Base-by-base conservation (phyloP, 2,797 vertebrate species). In the Anguilla marmorata region DNA sequence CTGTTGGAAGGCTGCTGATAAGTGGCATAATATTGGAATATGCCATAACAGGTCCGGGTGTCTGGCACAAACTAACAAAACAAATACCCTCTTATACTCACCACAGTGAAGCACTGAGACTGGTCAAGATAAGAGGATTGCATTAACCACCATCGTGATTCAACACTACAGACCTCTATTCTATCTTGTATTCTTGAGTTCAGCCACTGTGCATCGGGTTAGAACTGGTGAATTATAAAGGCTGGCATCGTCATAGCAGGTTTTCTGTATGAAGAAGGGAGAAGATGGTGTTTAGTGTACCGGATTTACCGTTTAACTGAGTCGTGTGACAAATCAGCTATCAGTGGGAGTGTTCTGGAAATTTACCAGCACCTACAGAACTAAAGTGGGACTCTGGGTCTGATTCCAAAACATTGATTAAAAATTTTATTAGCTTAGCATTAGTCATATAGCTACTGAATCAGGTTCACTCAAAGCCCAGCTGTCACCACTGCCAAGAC, bases 391-490 rank as follows among this genome's bases (percentile, higher is more conserved):
- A n/a, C 63, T 69, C 8, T 27, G 63, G 24, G 63, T n/a, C n/a
- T 27, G 37, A 37, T 41, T 79, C 21, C 30, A 79, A 41, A 41
- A 24, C 37, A 72, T 11, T 79, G 74, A 24, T n/a, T 82, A 82
- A 48, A 50, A 82, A 82, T 8, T 1, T 19, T 7, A 82, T 82
- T 82, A 82, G 79, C 45, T 50, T 82, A 82, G 79, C 79, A 45
- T 82, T 50, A 50, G 79, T 14, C 24, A n/a, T 45, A 82, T 11
- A 50, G 79, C 19, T 41, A 8, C 37, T 37, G 33, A 24, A 50
- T 82, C 45, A 3, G 24, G 45, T 50, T 82, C 79, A 82, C 8
- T 21, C 4, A 21, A 45, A 7, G 79, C 19, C 45, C 45, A 21
- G 50, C 9, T n/a, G 16, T 8, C 79, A 50, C 45, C 24, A 45